Evolutionary conservation across 2,797 vertebrate species (phyloP).

Genomic region (Sparidentex hasta): DNA sequence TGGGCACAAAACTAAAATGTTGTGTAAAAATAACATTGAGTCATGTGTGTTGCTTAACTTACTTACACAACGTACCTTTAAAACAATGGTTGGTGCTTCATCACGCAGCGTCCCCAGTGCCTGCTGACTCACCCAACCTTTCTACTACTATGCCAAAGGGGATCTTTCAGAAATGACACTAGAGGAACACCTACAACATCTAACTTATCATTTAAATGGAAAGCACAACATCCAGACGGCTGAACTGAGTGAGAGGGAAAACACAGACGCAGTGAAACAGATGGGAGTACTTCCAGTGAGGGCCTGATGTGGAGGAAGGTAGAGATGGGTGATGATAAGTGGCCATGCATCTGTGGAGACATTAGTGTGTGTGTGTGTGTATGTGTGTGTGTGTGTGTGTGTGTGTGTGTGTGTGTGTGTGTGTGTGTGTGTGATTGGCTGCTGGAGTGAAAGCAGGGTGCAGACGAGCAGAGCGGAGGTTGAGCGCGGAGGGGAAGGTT

Average conservation of each 20-base stretch:
- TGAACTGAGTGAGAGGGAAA: background rate
- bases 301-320: constrained; percentile 10
- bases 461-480: constrained; percentile 45
- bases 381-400: constrained; percentile 1
- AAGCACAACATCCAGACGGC: constrained; percentile 1
- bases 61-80: no score
- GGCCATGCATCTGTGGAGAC: constrained; percentile 8
- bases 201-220: constrained; percentile 2
- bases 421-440: constrained; percentile 27
- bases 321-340: constrained; percentile 25
- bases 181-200: constrained; percentile 20
- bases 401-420: constrained; percentile 4
- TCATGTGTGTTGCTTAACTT: no score
- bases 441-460: constrained; percentile 30
- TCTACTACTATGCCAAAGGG: no score
- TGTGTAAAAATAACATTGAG: no score
- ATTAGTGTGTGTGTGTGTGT: background rate
- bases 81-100: no score
- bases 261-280: constrained; percentile 1
- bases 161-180: background rate
- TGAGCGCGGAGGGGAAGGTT: constrained; percentile 54
- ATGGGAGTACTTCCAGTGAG: constrained; percentile 7
- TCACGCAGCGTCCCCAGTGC: no score
- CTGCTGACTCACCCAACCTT: no score
- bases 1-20: no score